Evolutionary conservation across 2,888 invertebrate species (phyloP).

Genomic region (Zootermopsis nevadensis): DNA sequence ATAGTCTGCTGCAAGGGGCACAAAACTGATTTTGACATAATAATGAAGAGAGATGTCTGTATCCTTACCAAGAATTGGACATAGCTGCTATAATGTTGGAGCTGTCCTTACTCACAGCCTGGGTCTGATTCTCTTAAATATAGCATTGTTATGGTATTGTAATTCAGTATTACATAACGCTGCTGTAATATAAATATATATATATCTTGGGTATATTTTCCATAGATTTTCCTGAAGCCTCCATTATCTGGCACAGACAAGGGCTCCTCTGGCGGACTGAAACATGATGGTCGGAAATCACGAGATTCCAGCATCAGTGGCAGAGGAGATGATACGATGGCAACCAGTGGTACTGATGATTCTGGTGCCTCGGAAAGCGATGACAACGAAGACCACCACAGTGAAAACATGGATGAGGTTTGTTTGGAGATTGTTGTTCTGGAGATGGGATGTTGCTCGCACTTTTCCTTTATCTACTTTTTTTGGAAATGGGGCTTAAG

Average conservation of each 20-base stretch:
- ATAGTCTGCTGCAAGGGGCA: too few species aligned
- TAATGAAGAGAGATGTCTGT: too few species aligned
- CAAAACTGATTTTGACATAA: too few species aligned
- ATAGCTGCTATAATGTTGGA: too few species aligned
- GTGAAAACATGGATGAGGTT: constrained; percentile 42
- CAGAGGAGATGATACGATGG: constrained; percentile 11
- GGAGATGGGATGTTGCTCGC: background rate
- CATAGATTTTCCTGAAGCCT: constrained; percentile 50
- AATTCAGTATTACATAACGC: too few species aligned
- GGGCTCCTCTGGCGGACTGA: constrained; percentile 18
- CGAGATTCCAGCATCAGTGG: background rate
- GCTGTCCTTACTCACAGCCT: too few species aligned
- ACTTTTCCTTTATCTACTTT: background rate
- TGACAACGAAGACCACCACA: constrained; percentile 50
- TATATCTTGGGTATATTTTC: background rate
- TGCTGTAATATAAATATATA: too few species aligned
- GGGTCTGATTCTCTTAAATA: too few species aligned
- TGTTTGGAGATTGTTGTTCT: background rate
- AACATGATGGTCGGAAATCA: constrained; percentile 16
- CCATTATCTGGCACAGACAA: constrained; percentile 37
- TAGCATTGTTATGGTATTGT: too few species aligned
- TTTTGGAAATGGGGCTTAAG: too few species aligned
- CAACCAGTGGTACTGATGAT: constrained; percentile 42
- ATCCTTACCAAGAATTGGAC: too few species aligned
- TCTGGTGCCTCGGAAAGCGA: constrained; percentile 50